Evolutionary conservation across 2,888 invertebrate genomes (phyloP), one percentile per base, ranked within the genome.

Genomic region (Drosophila incognita): DNA sequence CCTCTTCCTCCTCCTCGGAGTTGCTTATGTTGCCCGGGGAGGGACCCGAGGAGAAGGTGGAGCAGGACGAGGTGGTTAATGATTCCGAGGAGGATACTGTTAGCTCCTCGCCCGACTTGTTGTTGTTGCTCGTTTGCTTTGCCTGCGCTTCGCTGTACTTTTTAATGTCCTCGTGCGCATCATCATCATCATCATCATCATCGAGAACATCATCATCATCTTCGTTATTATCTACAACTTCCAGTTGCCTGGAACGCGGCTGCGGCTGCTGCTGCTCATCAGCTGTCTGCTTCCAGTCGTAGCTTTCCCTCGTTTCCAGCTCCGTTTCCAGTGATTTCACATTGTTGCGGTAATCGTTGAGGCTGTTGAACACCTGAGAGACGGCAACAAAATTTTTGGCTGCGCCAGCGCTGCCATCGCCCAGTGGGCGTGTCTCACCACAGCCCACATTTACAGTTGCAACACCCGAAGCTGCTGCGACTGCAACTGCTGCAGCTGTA

Each of bases 361-460:
- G 92, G 87, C 95, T 95, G 82, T 94, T 94, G 78, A 95, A 95
- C 35, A 95, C 95, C 84, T 95, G 95, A 64, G 95, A 95, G 60
- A 95, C 95, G 62, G 93, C 94, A 38, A 94, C 94, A 79, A 94
- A 94, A 67, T 68, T 42, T 88, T 92, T 93, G 76, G 91, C 68
- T 31, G 73, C 71, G 79, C 69, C 70, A 8, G 77, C 82, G 56
- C 83, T 76, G 49, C 85, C 85, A 56, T 85, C 85, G 36, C 85
- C 89, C 59, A 73, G 21, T 33, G 75, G 87, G 42, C 84, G 84
- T 54, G 74, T 7, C 56, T 69, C 74, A 60, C 66, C 74, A 5
- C 38, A 54, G 53, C 69, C 72, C 49, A 58, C 62, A 54, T 38
- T 68, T 42, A 67, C 57, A 24, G 42, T 21, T 42, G 42, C 59